Evolutionary conservation across 2,888 invertebrate genomes (phyloP).

Genomic region (Nymphalis c-album): DNA sequence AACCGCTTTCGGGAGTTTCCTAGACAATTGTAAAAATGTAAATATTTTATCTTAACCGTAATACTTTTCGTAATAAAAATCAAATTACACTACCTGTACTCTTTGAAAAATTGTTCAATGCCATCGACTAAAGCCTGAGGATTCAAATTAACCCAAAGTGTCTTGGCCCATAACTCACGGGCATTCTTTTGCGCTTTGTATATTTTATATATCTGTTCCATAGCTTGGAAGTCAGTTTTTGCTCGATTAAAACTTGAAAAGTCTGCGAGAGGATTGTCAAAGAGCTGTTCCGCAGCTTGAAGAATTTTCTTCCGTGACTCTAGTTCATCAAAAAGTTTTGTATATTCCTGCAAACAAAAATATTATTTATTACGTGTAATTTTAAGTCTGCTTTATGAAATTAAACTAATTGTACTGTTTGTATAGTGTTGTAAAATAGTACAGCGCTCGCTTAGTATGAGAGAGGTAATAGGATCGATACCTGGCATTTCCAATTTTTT

Average conservation of each 20-base stretch:
- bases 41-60: neutral
- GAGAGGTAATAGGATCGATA: too few relatives aligned
- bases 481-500: too few relatives aligned
- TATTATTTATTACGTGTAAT: neutral
- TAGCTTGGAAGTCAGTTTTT: conserved; percentile 83
- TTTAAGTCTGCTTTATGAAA: too few relatives aligned
- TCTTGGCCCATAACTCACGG: conserved; percentile 91
- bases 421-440: conserved; percentile 52
- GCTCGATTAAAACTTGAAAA: conserved; percentile 87
- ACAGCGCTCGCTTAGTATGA: conserved; percentile 76
- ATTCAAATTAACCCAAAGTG: conserved; percentile 93
- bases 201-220: conserved; percentile 88
- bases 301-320: conserved; percentile 83
- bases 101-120: conserved; percentile 91
- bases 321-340: conserved; percentile 83
- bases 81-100: conserved; percentile 76
- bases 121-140: conserved; percentile 92
- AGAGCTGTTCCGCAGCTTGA: conserved; percentile 88
- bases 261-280: conserved; percentile 92
- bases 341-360: conserved; percentile 76
- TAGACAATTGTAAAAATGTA: conserved; percentile 38
- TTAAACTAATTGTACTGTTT: too few relatives aligned
- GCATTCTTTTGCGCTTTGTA: conserved; percentile 89
- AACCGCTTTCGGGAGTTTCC: conserved; percentile 86
- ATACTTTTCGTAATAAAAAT: neutral